phyloP scores from a whole-genome alignment of 2,888 invertebrate species.

The Leucoma salicis region DNA sequence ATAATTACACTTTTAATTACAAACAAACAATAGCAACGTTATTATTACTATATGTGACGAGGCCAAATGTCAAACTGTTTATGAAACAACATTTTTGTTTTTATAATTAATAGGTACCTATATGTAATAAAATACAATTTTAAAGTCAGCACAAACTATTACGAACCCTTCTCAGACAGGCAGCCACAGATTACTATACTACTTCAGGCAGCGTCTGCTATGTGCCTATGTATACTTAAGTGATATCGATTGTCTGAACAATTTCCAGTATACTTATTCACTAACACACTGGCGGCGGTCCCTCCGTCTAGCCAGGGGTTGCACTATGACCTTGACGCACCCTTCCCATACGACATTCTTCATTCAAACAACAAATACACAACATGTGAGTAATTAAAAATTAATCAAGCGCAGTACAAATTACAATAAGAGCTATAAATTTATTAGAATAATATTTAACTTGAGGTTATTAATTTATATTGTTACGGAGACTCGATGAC shows the following conservation, averaged over 20 bases:
- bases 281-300: constrained; percentile 35
- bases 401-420: too few species aligned
- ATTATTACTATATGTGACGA: constrained; percentile 1
- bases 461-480: constrained; percentile 46
- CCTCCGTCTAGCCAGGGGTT: constrained; percentile 69
- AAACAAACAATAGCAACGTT: background rate
- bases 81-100: constrained; percentile 14
- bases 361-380: constrained; percentile 7
- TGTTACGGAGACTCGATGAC: constrained; percentile 35
- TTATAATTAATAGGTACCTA: too few species aligned
- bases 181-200: too few species aligned
- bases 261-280: constrained; percentile 36
- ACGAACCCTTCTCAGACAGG: constrained; percentile 14
- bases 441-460: constrained; percentile 34
- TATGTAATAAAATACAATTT: too few species aligned
- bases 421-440: too few species aligned
- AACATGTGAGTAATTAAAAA: constrained; percentile 1
- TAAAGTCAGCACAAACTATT: constrained; percentile 16
- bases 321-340: constrained; percentile 57
- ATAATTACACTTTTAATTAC: background rate
- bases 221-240: constrained; percentile 18
- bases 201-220: constrained; percentile 9
- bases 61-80: constrained; percentile 7
- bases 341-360: constrained; percentile 31
- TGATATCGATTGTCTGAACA: constrained; percentile 44